Evolutionary conservation across 2,797 vertebrate species (phyloP).

Genomic region (Sarcoramphus papa): DNA sequence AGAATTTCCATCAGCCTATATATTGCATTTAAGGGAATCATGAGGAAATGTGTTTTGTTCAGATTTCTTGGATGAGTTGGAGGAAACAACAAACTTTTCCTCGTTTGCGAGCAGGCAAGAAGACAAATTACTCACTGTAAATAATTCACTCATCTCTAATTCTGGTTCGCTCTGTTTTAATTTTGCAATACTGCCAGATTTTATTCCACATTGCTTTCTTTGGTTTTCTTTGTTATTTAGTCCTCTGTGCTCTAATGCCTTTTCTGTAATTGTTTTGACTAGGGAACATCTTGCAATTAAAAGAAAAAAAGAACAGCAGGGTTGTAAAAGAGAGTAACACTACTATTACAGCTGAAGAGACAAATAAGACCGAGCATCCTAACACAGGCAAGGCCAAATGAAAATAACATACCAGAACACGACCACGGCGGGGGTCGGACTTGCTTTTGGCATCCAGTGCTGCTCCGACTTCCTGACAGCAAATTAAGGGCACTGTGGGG

Average conservation of each 20-base stretch:
- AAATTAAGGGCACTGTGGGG: not conserved
- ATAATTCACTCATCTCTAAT: not conserved
- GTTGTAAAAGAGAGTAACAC: not conserved
- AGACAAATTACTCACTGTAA: not conserved
- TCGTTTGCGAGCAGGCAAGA: not conserved
- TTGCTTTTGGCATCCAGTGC: not conserved
- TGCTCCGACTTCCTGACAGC: not conserved
- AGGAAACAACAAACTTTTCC: not conserved
- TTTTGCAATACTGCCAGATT: not conserved
- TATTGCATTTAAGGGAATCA: accelerated
- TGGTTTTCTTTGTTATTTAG: not conserved
- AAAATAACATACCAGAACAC: not conserved
- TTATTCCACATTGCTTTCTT: not conserved
- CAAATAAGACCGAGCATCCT: not conserved
- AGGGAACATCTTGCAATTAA: not conserved
- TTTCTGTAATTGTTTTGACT: not conserved
- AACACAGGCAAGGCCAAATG: not conserved
- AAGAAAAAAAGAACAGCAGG: not conserved
- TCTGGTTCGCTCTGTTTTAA: not conserved
- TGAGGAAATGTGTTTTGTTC: accelerated
- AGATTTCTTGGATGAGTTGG: not conserved
- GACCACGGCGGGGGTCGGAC: accelerated
- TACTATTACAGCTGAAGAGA: not conserved
- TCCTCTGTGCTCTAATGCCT: not conserved
- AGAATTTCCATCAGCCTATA: not conserved